phyloP scores from a whole-genome alignment of 2,113 vertebrate genomes.

The Setophaga coronata region DNA sequence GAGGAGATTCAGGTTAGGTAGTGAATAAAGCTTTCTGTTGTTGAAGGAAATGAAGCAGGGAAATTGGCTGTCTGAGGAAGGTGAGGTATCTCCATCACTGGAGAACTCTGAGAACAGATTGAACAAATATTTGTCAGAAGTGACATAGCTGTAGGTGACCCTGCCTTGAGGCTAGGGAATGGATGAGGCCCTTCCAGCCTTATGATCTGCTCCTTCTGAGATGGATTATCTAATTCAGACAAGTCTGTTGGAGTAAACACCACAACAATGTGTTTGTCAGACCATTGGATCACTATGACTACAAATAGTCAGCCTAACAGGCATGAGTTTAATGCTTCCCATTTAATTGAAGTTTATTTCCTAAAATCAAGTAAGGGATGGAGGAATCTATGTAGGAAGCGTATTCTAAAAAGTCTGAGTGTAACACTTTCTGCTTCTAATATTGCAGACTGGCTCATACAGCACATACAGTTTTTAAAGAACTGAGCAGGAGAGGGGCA shows the following conservation, averaged over 20 bases:
- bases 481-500: no score
- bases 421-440: background rate
- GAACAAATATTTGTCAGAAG: slow-evolving; percentile 1
- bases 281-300: background rate
- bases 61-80: background rate
- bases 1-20: background rate
- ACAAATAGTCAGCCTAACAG: background rate
- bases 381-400: background rate
- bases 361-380: background rate
- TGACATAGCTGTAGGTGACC: background rate
- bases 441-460: background rate
- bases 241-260: background rate
- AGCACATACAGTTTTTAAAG: background rate
- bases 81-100: background rate
- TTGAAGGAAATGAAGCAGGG: slow-evolving; percentile 10
- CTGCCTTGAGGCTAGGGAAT: background rate
- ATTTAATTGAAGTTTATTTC: background rate
- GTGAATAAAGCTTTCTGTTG: background rate
- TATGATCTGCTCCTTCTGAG: background rate
- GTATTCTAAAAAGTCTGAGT: background rate
- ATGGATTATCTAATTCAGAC: background rate
- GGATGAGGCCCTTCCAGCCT: background rate
- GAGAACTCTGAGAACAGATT: background rate
- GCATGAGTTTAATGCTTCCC: background rate
- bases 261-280: background rate